Base-by-base conservation (phyloP, 2,888 invertebrate genomes). In the Sinopyrophorus schimmeli region DNA sequence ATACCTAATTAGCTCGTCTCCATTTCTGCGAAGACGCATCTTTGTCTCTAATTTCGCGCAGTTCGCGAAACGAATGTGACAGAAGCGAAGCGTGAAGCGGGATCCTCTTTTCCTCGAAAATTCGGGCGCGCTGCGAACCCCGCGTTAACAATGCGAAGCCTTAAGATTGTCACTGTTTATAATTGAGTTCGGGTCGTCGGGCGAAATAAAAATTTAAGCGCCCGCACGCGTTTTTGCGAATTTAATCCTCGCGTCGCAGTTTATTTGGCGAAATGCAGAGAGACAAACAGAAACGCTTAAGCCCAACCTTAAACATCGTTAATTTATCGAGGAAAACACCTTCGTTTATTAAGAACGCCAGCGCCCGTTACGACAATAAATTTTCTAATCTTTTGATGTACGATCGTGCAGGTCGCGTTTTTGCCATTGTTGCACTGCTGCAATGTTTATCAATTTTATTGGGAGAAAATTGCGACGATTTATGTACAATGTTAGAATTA, bases 261-360 rank as follows among this genome's bases (percentile, higher is more conserved):
- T 40, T 40, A 40, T 40, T 30, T 30, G 30, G 39, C 18, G 30
- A 40, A 40, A 40, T 40, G 15, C 20, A 21, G 21, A 20, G n/a
- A n/a, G 10, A 21, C 15, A 40, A 40, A 40, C 39, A 27, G 21
- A 17, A 18, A 6, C n/a, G n/a, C n/a, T 14, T 26, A 40, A 30
- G 21, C 28, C 16, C 27, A n/a, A 28, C 17, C 15, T 40, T 26
- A 40, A 40, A 40, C 28, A 30, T 15, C 27, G 30, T 4, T 27
- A 40, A 40, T 40, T 40, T 40, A 40, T 27, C 20, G 39, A 27
- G 30, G 20, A 15, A 7, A 20, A 14, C 37, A 38, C 38, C 38
- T 38, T 26, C 23, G 38, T 38, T 38, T 38, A 38, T 26, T 26
- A 38, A 17, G 38, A 26, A 26, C 14, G 30, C 2, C 10, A 12